phyloP scores from a whole-genome alignment of 92 coral and sea anemone species.

The Phenganax marumi region DNA sequence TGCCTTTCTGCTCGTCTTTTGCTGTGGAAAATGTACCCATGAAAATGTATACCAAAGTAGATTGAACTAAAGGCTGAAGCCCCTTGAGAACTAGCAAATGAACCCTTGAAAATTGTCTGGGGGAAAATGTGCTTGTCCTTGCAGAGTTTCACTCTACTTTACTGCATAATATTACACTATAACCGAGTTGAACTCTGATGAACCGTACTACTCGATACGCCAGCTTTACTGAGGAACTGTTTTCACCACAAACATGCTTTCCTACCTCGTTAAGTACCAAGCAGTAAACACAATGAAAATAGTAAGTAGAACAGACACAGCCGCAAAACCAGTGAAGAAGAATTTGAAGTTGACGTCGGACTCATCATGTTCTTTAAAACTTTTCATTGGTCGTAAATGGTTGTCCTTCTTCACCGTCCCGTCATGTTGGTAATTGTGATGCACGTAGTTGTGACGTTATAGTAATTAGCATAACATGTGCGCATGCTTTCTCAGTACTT shows the following conservation, averaged over 20 bases:
- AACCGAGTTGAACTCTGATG: no score
- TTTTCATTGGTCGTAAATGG: slow-evolving; percentile 6
- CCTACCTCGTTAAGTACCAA: slow-evolving; percentile 12
- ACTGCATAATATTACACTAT: no score
- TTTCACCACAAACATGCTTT: neutral
- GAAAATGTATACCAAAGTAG: neutral
- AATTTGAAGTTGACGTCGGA: slow-evolving; percentile 29
- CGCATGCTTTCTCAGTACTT: neutral
- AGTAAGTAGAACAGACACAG: neutral
- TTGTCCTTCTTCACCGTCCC: neutral
- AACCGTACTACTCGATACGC: no score
- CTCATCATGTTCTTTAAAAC: slow-evolving; percentile 15
- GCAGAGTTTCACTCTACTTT: no score
- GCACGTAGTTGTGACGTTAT: slow-evolving; percentile 9
- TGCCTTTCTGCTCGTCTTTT: slow-evolving; percentile 15
- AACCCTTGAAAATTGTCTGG: neutral
- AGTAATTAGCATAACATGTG: neutral
- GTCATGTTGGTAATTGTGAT: neutral
- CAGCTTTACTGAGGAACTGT: neutral
- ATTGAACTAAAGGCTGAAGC: neutral
- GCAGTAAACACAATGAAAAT: slow-evolving; percentile 3
- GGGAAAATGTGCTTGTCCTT: no score
- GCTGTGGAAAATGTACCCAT: neutral
- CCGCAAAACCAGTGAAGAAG: slow-evolving; percentile 25
- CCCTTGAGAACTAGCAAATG: neutral